Evolutionary conservation across 2,113 vertebrate species (phyloP).

Genomic region (Lipophrys pholis): DNA sequence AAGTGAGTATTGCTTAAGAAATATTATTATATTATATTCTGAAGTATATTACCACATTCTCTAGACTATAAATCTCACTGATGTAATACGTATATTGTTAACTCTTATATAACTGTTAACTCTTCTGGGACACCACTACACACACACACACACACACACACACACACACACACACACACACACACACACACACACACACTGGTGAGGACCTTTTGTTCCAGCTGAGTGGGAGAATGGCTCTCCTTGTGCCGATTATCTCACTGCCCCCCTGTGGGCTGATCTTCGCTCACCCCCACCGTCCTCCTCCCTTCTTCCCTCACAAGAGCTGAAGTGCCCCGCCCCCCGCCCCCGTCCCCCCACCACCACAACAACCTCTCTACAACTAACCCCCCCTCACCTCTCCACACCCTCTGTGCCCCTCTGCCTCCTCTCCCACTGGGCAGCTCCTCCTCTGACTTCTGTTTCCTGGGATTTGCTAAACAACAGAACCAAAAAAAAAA

Average conservation of each 20-base stretch:
- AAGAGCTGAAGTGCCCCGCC: conserved; percentile 55
- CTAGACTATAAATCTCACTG: no score
- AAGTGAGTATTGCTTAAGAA: no score
- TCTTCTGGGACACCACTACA: no score
- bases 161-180: conserved; percentile 42
- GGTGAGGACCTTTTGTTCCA: conserved; percentile 71
- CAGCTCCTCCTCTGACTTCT: conserved; percentile 44
- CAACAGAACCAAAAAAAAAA: conserved; percentile 32
- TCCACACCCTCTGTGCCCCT: not conserved
- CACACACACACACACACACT: conserved; percentile 44
- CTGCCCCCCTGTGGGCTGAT: conserved; percentile 37
- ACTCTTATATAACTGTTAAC: no score
- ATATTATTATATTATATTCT: no score
- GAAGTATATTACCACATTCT: no score
- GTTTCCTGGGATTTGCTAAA: conserved; percentile 25
- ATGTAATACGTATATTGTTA: not conserved
- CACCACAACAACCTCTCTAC: conserved; percentile 50
- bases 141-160: conserved; percentile 39
- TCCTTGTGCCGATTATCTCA: conserved; percentile 77
- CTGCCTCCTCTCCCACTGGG: conserved; percentile 1
- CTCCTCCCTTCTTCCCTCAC: conserved; percentile 40
- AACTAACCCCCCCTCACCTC: not conserved
- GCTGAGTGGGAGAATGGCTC: conserved; percentile 70
- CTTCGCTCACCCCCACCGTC: not conserved
- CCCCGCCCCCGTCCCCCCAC: not conserved